These are phyloP conservation scores for Andinoacara biseriatus DNA, from an alignment of 2,113 vertebrate genomes.

Conservation along the genomic window DNA sequence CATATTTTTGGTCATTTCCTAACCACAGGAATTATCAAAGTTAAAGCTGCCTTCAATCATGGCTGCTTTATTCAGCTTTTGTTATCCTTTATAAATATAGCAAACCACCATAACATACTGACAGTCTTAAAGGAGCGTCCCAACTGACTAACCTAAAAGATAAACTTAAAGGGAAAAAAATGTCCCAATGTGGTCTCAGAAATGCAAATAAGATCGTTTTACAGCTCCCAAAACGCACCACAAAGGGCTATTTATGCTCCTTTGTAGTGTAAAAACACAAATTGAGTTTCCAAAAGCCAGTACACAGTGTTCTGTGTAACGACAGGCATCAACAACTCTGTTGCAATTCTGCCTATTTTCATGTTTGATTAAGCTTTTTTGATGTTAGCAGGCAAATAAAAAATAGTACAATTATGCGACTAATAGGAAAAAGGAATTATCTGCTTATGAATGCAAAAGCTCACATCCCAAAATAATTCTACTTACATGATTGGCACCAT, in stretches of 20 bases:
- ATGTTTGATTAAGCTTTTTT: not conserved
- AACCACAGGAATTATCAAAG: not conserved
- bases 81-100: not conserved
- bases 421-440: not conserved
- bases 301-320: not conserved
- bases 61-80: not conserved
- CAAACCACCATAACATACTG: not conserved
- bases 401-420: not conserved
- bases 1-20: conserved; percentile 9
- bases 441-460: not conserved
- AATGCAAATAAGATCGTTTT: not conserved
- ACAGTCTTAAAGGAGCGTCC: not conserved
- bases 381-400: not conserved
- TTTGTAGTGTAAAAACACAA: conserved; percentile 5
- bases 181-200: not conserved
- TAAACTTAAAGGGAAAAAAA: not conserved
- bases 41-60: not conserved
- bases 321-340: not conserved
- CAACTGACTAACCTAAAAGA: not conserved
- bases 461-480: not conserved
- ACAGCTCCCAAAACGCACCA: not conserved
- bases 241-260: not conserved
- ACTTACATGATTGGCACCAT: not conserved
- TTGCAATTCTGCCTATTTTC: not conserved
- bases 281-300: not conserved